Percentiles rank a stretch among this genome's conserved stretches.
These are phyloP conservation scores for Embidobia sp. DNA, from an alignment of 2,888 invertebrate genomes.

Conservation along the genomic window DNA sequence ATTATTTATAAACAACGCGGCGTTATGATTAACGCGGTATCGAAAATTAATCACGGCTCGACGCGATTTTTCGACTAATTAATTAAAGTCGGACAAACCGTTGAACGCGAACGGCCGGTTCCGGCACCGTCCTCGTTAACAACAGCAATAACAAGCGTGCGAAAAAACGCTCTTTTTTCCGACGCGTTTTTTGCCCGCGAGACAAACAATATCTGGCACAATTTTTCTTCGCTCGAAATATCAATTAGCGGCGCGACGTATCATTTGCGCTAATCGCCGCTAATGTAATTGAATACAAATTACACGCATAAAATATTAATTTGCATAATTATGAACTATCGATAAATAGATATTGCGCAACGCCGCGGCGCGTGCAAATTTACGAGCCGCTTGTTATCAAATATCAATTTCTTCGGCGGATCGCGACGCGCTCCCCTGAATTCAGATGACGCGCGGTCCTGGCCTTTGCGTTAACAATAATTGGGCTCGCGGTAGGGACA, in stretches of 20 bases:
- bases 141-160: background rate
- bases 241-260: constrained; percentile 19
- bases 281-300: constrained; percentile 49
- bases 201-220: background rate
- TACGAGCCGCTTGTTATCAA: constrained; percentile 23
- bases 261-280: constrained; percentile 34
- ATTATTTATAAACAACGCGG: constrained; percentile 25
- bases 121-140: background rate
- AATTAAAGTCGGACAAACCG: constrained; percentile 5
- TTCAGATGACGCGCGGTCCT: background rate
- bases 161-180: too few relatives aligned
- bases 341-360: constrained; percentile 42
- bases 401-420: constrained; percentile 43
- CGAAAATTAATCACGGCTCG: constrained; percentile 18
- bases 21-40: constrained; percentile 8
- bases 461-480: too few relatives aligned
- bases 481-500: too few relatives aligned
- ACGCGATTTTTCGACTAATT: constrained; percentile 12
- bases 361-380: constrained; percentile 29
- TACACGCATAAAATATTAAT: constrained; percentile 41
- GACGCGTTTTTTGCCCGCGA: too few relatives aligned
- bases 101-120: too few relatives aligned
- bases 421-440: too few relatives aligned
- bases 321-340: constrained; percentile 55
- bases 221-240: background rate